phyloP scores from a whole-genome alignment of 2,888 invertebrate species.

The Empis livida region DNA sequence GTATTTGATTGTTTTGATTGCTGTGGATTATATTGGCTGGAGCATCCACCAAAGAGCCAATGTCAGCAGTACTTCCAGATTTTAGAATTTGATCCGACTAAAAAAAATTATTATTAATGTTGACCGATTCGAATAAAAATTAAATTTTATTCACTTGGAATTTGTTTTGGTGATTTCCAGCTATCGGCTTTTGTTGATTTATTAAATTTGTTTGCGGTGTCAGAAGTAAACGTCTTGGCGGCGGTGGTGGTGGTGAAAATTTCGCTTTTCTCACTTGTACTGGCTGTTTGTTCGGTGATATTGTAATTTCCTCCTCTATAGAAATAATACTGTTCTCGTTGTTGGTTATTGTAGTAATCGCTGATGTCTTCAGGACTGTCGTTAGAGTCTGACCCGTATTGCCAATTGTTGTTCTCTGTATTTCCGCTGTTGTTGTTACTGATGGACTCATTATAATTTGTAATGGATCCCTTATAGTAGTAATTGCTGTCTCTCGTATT shows the following conservation, averaged over 20 bases:
- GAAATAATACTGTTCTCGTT: conserved; percentile 41
- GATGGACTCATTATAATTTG: not conserved
- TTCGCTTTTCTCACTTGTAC: conserved; percentile 14
- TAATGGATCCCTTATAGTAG: conserved; percentile 1
- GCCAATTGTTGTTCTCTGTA: conserved; percentile 1
- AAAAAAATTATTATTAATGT: too few species aligned
- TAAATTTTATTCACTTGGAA: not conserved
- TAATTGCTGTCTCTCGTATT: not conserved
- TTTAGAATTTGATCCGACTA: conserved; percentile 23
- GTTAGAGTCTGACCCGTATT: conserved; percentile 4
- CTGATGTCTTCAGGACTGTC: conserved; percentile 34
- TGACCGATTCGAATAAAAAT: too few species aligned
- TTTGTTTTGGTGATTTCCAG: not conserved
- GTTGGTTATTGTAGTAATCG: conserved; percentile 44
- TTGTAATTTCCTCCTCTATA: conserved; percentile 16
- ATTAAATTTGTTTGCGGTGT: conserved; percentile 22
- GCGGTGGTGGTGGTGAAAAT: conserved; percentile 28
- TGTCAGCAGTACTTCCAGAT: conserved; percentile 37
- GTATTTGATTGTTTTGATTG: conserved; percentile 15
- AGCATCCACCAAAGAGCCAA: conserved; percentile 37
- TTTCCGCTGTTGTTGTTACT: conserved; percentile 2
- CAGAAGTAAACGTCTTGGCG: conserved; percentile 32
- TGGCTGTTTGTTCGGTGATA: conserved; percentile 14
- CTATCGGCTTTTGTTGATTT: not conserved
- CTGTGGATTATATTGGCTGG: conserved; percentile 11